Conservation (phyloP, 1,140 invertebrate genomes). For the Hyposmocoma kahamanoa region DNA sequence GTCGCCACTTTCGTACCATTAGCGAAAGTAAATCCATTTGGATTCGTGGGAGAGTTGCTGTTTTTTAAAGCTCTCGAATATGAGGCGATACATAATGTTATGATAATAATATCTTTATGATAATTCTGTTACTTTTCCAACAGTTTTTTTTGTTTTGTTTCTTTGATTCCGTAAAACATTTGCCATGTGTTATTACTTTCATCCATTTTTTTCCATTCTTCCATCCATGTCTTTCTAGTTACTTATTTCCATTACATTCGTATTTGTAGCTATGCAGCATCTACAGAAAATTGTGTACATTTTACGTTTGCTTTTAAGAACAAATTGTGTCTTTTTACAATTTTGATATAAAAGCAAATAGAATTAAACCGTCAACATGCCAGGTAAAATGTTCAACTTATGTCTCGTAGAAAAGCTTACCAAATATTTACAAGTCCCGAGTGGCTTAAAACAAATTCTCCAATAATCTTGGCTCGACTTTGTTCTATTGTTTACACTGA, state of each 20-base stretch:
- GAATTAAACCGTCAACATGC: constrained; percentile 47
- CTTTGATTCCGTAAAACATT: not conserved
- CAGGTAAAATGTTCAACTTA: constrained; percentile 55
- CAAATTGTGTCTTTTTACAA: constrained; percentile 4
- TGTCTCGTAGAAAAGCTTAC: constrained; percentile 48
- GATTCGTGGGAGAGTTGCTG: constrained; percentile 16
- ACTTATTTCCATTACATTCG: too few relatives aligned
- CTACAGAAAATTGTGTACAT: not conserved
- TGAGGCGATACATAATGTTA: constrained; percentile 11
- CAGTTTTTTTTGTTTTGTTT: not conserved
- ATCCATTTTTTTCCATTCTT: too few relatives aligned
- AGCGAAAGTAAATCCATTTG: constrained; percentile 23
- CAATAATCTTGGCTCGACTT: constrained; percentile 57
- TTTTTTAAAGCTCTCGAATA: constrained; percentile 6
- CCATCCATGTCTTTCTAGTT: too few relatives aligned
- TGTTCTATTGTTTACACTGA: constrained; percentile 56
- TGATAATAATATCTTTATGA: too few relatives aligned
- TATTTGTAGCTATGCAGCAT: too few relatives aligned
- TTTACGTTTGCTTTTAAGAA: constrained; percentile 20
- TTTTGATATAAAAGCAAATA: constrained; percentile 38
- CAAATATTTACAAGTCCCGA: constrained; percentile 69
- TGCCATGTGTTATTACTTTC: not conserved
- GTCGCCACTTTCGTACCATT: constrained; percentile 25
- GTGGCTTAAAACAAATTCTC: constrained; percentile 71
- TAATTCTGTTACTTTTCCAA: too few relatives aligned